Evolutionary conservation across 2,888 invertebrate species (phyloP).

Genomic region (Allygus modestus): DNA sequence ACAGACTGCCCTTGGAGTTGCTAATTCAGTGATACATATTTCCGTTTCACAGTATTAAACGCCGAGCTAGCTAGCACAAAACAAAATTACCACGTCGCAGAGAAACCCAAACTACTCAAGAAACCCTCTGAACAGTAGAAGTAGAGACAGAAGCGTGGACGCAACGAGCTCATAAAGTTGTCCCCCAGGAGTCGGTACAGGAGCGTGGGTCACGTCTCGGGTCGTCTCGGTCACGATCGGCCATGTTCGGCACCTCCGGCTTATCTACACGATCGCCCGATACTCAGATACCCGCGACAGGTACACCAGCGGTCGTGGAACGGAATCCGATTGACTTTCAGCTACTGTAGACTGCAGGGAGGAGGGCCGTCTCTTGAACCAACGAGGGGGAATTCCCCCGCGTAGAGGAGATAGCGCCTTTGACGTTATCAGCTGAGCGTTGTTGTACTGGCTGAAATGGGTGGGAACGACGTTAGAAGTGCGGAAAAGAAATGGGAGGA

Average conservation of each 20-base stretch:
- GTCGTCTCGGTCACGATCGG: slow-evolving; percentile 51
- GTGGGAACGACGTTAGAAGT: too few relatives aligned
- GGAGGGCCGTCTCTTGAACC: neutral
- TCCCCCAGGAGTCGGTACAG: slow-evolving; percentile 10
- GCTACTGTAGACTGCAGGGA: neutral
- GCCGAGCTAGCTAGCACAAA: neutral
- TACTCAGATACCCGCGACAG: slow-evolving; percentile 37
- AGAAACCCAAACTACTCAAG: neutral
- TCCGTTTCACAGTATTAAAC: neutral
- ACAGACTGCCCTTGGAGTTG: too few relatives aligned
- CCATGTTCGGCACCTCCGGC: slow-evolving; percentile 44
- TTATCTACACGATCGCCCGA: slow-evolving; percentile 41
- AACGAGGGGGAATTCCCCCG: neutral
- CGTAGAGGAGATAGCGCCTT: neutral
- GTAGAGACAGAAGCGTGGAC: slow-evolving; percentile 9
- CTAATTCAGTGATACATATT: too few relatives aligned
- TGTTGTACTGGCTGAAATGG: too few relatives aligned
- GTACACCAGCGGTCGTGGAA: slow-evolving; percentile 28
- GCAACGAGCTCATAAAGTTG: slow-evolving; percentile 18
- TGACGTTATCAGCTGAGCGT: too few relatives aligned
- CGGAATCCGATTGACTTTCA: slow-evolving; percentile 20
- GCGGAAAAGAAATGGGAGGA: too few relatives aligned
- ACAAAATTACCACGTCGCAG: neutral
- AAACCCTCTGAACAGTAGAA: neutral
- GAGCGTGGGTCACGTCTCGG: slow-evolving; percentile 32